A percentile compares a stretch with the other conserved stretches of the same genome.
Conservation (phyloP, 1,140 invertebrate genomes). For the Daktulosphaira vitifoliae region DNA sequence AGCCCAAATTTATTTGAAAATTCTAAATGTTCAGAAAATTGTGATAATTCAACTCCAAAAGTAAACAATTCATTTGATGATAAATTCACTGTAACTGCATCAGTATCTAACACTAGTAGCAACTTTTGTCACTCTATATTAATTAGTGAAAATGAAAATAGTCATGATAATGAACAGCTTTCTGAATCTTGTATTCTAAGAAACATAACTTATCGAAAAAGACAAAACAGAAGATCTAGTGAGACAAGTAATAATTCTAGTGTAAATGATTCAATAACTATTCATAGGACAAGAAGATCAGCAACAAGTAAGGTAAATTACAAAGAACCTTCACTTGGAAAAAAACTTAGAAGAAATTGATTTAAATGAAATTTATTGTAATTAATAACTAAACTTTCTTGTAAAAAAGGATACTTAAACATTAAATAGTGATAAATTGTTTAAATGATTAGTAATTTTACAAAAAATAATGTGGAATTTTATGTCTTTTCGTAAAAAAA, state of each 20-base stretch:
- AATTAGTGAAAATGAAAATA: not conserved
- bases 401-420: no score
- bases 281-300: slow-evolving; percentile 9
- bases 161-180: not conserved
- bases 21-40: not conserved
- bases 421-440: no score
- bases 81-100: not conserved
- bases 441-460: no score
- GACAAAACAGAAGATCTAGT: not conserved
- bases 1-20: not conserved
- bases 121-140: not conserved
- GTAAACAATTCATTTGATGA: no score
- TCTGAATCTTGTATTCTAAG: not conserved
- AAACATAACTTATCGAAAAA: slow-evolving; percentile 12
- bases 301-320: not conserved
- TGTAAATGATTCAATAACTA: not conserved
- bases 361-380: no score
- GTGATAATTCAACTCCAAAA: not conserved
- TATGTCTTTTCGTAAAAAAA: no score
- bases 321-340: not conserved
- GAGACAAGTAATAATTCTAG: not conserved
- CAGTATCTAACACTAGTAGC: not conserved
- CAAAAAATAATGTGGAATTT: no score
- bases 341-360: slow-evolving; percentile 22
- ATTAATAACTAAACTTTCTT: no score